These are phyloP conservation scores for Pitangus sulphuratus DNA, from an alignment of 2,797 vertebrate species.

Conservation along the genomic window DNA sequence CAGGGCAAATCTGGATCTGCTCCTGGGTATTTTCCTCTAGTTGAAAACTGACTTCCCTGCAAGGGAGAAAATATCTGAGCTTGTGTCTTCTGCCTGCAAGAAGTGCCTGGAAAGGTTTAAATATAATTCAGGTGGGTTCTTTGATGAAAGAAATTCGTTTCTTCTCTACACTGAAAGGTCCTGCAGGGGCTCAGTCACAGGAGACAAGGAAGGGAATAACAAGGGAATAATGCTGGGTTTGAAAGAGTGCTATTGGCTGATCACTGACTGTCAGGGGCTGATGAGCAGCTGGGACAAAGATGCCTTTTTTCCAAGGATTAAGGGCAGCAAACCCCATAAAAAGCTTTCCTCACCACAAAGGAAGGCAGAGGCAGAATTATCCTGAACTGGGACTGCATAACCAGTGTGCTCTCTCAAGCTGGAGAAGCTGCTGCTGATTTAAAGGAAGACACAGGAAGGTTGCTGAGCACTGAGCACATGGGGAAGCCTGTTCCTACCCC, in stretches of 20 bases:
- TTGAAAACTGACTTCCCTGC: neutral
- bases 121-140: neutral
- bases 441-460: neutral
- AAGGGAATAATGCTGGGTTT: neutral
- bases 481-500: neutral
- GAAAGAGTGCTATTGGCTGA: neutral
- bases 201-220: neutral
- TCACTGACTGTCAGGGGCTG: neutral
- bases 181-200: neutral
- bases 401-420: neutral
- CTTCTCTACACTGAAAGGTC: neutral
- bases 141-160: neutral
- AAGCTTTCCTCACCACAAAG: neutral
- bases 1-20: neutral
- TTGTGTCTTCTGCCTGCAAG: neutral
- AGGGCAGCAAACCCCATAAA: neutral
- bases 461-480: neutral
- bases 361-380: neutral
- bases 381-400: neutral
- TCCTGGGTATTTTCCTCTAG: neutral
- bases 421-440: neutral
- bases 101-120: neutral
- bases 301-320: neutral
- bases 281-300: neutral
- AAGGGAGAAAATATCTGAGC: neutral